Conservation (phyloP, 2,797 vertebrate genomes). For the Syngnathus rostellatus region DNA sequence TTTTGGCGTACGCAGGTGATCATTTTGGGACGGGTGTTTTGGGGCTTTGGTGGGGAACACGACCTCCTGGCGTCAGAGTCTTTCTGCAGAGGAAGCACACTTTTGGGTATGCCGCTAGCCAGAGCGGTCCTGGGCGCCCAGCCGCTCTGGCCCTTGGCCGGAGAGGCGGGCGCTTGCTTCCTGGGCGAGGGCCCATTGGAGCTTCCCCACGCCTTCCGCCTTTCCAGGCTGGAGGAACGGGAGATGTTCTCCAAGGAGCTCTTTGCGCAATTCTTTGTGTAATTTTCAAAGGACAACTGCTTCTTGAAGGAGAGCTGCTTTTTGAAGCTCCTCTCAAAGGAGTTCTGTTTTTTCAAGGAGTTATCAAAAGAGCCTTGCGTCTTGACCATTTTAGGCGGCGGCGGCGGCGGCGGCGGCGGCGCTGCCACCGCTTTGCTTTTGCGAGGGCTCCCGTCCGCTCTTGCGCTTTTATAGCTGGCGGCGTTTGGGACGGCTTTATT, state of each 20-base stretch:
- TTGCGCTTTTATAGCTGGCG: conserved; percentile 59
- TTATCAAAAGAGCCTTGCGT: conserved; percentile 64
- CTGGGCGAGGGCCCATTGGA: conserved; percentile 62
- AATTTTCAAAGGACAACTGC: conserved; percentile 60
- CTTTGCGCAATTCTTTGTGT: conserved; percentile 50
- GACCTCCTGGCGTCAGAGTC: conserved; percentile 64
- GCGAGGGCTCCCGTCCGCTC: conserved; percentile 33
- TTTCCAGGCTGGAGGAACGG: conserved; percentile 58
- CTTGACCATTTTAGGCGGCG: conserved; percentile 49
- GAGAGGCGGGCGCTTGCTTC: conserved; percentile 53
- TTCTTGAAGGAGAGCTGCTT: conserved; percentile 63
- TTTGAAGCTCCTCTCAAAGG: conserved; percentile 56
- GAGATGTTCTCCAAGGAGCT: conserved; percentile 57
- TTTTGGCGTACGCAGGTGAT: conserved; percentile 90
- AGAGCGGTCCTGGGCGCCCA: conserved; percentile 56
- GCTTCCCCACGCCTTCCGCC: conserved; percentile 69
- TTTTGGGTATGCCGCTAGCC: conserved; percentile 80
- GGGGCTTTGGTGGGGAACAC: conserved; percentile 74
- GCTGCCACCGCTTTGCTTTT: conserved; percentile 16
- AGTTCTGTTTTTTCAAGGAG: conserved; percentile 53
- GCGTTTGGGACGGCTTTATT: conserved; percentile 24
- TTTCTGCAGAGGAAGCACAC: conserved; percentile 57
- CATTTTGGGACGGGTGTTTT: conserved; percentile 90
- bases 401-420: too few relatives aligned
- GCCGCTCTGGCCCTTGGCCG: conserved; percentile 55